Conservation (phyloP, 2,888 invertebrate species). For the Barypeithes pellucidus region DNA sequence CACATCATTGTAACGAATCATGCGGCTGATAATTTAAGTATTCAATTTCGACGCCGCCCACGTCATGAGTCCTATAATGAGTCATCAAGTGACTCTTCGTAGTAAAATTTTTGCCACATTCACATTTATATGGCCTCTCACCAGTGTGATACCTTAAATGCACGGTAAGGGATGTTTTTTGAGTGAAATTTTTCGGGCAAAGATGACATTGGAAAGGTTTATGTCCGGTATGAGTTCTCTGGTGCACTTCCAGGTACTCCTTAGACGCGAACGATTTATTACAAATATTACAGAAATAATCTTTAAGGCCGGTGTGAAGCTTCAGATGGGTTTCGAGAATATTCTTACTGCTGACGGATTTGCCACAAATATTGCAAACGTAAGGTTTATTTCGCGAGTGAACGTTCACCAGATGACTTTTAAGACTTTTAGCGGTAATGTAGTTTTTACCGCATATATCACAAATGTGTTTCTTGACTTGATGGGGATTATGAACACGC, state of each 20-base stretch:
- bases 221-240: constrained; percentile 74
- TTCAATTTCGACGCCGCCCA: constrained; percentile 65
- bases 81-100: constrained; percentile 72
- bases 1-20: constrained; percentile 20
- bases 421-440: constrained; percentile 65
- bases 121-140: constrained; percentile 72
- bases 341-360: constrained; percentile 65
- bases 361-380: constrained; percentile 67
- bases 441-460: constrained; percentile 71
- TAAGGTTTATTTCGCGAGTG: constrained; percentile 61
- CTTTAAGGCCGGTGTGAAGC: constrained; percentile 68
- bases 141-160: constrained; percentile 74
- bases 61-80: constrained; percentile 74
- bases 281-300: constrained; percentile 62
- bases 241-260: constrained; percentile 72
- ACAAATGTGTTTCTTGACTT: constrained; percentile 65
- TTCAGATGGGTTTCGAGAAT: constrained; percentile 67
- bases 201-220: constrained; percentile 74
- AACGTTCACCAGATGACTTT: constrained; percentile 59
- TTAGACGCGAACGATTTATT: constrained; percentile 66
- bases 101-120: constrained; percentile 53
- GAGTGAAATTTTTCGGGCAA: constrained; percentile 75
- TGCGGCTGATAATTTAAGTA: constrained; percentile 51
- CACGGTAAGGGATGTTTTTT: constrained; percentile 73
- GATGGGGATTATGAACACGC: constrained; percentile 60